These are phyloP conservation scores for Drosophila sulfurigaster DNA, from an alignment of 1,140 invertebrate species.

Conservation along the genomic window DNA sequence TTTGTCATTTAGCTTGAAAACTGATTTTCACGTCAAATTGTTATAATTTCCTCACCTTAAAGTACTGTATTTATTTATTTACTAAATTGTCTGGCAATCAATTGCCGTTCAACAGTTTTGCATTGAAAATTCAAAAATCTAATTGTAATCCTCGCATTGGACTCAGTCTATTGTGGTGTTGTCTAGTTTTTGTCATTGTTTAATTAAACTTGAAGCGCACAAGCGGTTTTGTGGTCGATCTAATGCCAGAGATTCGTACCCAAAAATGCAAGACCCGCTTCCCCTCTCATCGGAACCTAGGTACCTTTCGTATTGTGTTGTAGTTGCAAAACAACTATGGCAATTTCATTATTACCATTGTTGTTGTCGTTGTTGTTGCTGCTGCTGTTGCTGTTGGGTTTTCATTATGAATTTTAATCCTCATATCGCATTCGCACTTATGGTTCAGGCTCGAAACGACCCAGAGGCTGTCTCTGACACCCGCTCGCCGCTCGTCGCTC, in stretches of 20 bases:
- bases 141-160: constrained; percentile 45
- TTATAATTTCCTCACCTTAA: neutral
- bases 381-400: constrained; percentile 54
- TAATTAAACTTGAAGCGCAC: constrained; percentile 79
- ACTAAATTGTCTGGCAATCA: constrained; percentile 29
- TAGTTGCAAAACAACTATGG: constrained; percentile 48
- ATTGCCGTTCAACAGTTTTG: constrained; percentile 12
- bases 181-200: constrained; percentile 74
- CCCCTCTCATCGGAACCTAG: neutral
- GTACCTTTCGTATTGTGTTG: constrained; percentile 39
- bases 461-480: constrained; percentile 7
- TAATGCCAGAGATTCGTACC: constrained; percentile 40
- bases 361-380: constrained; percentile 10
- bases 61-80: constrained; percentile 6
- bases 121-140: constrained; percentile 16
- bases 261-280: neutral
- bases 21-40: neutral
- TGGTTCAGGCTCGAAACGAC: constrained; percentile 50
- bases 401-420: constrained; percentile 82
- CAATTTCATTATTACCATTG: constrained; percentile 39
- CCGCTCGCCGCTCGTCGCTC: neutral
- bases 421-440: constrained; percentile 81
- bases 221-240: constrained; percentile 73
- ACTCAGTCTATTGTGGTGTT: constrained; percentile 44
- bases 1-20: neutral